Evolutionary conservation across 2,888 invertebrate species (phyloP).

Genomic region (Adineta ricciae): DNA sequence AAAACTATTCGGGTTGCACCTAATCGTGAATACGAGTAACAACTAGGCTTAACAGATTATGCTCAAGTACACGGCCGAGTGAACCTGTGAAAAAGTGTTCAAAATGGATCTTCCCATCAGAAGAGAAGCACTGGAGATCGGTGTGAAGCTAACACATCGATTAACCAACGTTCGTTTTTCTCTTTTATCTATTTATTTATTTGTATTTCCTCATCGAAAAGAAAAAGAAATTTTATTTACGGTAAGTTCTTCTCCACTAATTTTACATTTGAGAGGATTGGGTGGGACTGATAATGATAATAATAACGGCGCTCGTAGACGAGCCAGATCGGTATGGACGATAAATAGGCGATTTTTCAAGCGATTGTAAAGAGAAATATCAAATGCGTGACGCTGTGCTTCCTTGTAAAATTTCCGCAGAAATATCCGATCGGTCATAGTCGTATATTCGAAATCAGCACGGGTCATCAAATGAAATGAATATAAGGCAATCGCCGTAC

Average conservation of each 20-base stretch:
- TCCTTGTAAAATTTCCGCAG: constrained; percentile 72
- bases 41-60: too few relatives aligned
- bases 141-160: too few relatives aligned
- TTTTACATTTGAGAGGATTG: neutral
- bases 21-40: too few relatives aligned
- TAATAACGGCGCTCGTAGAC: neutral
- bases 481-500: constrained; percentile 83
- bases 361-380: constrained; percentile 71
- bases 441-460: constrained; percentile 37
- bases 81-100: too few relatives aligned
- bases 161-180: too few relatives aligned
- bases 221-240: too few relatives aligned
- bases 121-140: too few relatives aligned
- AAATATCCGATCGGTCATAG: constrained; percentile 63
- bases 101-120: too few relatives aligned
- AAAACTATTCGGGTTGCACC: too few relatives aligned
- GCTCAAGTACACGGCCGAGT: too few relatives aligned
- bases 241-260: constrained; percentile 7
- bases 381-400: constrained; percentile 72
- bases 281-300: constrained; percentile 1
- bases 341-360: constrained; percentile 63
- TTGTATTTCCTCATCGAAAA: too few relatives aligned
- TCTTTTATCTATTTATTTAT: too few relatives aligned
- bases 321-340: constrained; percentile 62
- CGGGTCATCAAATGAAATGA: constrained; percentile 89